phyloP scores from a whole-genome alignment of 2,113 vertebrate species.

The Trinectes maculatus region DNA sequence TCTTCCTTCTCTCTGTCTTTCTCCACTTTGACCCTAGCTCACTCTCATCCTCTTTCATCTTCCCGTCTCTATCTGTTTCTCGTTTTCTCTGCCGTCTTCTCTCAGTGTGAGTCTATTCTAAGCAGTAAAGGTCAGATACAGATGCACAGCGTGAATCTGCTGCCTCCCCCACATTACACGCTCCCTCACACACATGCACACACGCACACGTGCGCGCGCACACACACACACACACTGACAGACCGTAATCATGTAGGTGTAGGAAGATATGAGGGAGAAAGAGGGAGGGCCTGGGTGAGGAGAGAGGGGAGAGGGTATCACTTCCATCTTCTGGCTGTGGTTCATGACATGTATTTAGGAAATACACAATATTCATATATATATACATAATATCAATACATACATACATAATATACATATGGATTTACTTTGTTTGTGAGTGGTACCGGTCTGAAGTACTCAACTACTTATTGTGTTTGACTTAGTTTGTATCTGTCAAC shows the following conservation, averaged over 20 bases:
- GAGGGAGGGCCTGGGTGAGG: conserved; percentile 29
- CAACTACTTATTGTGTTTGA: no score
- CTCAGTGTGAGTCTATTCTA: conserved; percentile 46
- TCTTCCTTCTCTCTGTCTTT: not conserved
- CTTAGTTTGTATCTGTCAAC: conserved; percentile 8
- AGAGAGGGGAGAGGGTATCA: conserved; percentile 40
- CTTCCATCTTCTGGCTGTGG: conserved; percentile 34
- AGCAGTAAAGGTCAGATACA: conserved; percentile 69
- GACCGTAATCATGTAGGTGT: conserved; percentile 69
- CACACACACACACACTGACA: conserved; percentile 39
- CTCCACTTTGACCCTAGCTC: not conserved
- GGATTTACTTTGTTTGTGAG: no score
- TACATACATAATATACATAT: no score
- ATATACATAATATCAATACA: no score
- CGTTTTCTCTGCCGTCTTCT: conserved; percentile 43
- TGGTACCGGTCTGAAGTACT: no score
- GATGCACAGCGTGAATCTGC: conserved; percentile 59
- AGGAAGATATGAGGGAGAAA: conserved; percentile 47
- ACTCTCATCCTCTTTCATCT: conserved; percentile 1
- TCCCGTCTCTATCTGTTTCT: conserved; percentile 10
- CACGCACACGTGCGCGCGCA: conserved; percentile 12
- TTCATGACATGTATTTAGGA: conserved; percentile 54
- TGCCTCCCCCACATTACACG: conserved; percentile 63
- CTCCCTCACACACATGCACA: conserved; percentile 10
- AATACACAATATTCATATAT: no score